Conservation (phyloP, 2,888 invertebrate genomes). For the Dorcus parallelipipedus region DNA sequence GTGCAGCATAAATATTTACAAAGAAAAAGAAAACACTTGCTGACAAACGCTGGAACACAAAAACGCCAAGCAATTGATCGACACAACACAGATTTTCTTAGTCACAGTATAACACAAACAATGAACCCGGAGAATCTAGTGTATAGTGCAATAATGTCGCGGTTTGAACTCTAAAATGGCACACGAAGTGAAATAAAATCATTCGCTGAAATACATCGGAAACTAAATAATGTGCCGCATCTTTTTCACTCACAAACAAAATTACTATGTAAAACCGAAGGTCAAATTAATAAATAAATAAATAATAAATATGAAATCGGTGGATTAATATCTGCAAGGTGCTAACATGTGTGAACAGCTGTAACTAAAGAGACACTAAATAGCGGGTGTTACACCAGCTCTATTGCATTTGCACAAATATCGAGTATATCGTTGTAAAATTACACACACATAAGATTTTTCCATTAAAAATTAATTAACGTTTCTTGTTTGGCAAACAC, state of each 20-base stretch:
- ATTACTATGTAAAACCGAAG: too few relatives aligned
- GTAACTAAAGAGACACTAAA: too few relatives aligned
- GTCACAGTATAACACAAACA: slow-evolving; percentile 11
- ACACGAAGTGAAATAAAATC: background rate
- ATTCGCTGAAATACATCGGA: too few relatives aligned
- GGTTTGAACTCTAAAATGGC: background rate
- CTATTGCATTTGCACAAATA: slow-evolving; percentile 36
- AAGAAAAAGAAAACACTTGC: slow-evolving; percentile 4
- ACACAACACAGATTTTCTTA: slow-evolving; percentile 31
- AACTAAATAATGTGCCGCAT: too few relatives aligned
- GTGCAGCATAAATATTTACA: slow-evolving; percentile 33
- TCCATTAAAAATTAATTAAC: background rate
- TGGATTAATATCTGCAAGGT: background rate
- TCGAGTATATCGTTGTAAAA: slow-evolving; percentile 42
- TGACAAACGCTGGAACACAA: slow-evolving; percentile 1
- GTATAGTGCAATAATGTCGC: background rate
- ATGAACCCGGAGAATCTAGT: background rate
- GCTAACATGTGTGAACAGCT: too few relatives aligned
- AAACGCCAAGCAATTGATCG: slow-evolving; percentile 29
- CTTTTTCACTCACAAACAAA: too few relatives aligned
- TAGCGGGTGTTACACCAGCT: too few relatives aligned
- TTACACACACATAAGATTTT: background rate
- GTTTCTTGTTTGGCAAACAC: too few relatives aligned
- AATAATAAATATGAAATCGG: too few relatives aligned
- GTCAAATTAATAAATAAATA: too few relatives aligned